Evolutionary conservation across 2,888 invertebrate species (phyloP), one percentile per base, ranked within the genome.

Genomic region (Tanypteryx hageni): DNA sequence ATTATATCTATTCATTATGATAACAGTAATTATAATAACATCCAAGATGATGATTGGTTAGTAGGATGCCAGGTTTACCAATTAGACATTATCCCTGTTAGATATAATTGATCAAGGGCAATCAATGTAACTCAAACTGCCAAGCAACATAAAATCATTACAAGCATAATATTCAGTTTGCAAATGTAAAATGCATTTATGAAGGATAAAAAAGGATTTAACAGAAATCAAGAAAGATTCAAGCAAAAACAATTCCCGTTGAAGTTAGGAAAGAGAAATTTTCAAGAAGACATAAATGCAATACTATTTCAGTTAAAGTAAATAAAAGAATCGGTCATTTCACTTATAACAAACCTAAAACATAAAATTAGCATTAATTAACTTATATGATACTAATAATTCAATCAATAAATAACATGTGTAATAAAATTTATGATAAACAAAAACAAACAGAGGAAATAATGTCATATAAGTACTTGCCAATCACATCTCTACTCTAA

Each of bases 1-100:
- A 76, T 89, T 89, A 89, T 18, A 89, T 89, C 31, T 89, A 89
- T 31, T 86, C 59, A 61, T 86, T 59, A 57, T 31, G 5, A 86
- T 64, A 64, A n/a, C 16, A 57, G 83, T 89, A 44, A 89, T 68
- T 64, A 31, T 59, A 89, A 64, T 89, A 89, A 89, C 44, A 61
- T 86, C 64, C 83, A 68, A 89, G 68, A n/a, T 56, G 68, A n/a
- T 56, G 18, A 64, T 31, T 18, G 18, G 89, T 89, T 89, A 89
- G 68, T 89, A 56, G 64, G 31, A 13, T 61, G 27, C 31, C 59
- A 86, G 56, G 44, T n/a, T 68, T 44, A 89, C 64, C 89, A 61
- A 89, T 44, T 44, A 64, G 89, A 89, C 13, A 89, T 89, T 16
- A 31, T 64, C 89, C n/a, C 44, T 68, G 44, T 64, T 44, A 44